Base-by-base conservation (phyloP, 2,113 vertebrate species). In the Antechinus stuartii region DNA sequence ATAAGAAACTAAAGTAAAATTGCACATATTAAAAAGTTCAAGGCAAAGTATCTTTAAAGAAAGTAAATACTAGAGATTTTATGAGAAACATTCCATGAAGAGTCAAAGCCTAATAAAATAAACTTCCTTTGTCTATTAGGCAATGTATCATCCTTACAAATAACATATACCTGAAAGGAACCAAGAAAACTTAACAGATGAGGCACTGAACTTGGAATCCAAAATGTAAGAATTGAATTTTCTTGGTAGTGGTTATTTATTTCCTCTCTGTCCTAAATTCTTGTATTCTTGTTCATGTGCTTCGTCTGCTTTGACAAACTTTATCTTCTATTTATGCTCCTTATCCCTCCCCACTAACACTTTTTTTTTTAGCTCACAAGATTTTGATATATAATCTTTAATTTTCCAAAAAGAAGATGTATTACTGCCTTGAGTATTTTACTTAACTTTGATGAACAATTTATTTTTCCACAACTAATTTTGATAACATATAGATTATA, bases 141-240 rank as follows among this genome's bases (percentile, higher is more conserved):
- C 61, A 95, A 42, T 11, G 91, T 24, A 26, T 50, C 84, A 94
- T 84, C 90, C 92, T 57, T 57, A 27, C 6, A 91, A 22, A 91
- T 96, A 91, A 14, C 53, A 89, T 19, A 91, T 91, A 91, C 23
- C 42, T 94, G 35, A 96, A 93, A 95, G 97, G 92, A 49, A 91
- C 27, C 54, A 95, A n/a, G 90, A 93, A 96, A 89, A 92, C 26
- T 90, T 93, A 93, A 90, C 0, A 61, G 3, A 50, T 53, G n/a
- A 91, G 16, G 91, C 10, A 55, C 8, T 94, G 90, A 84, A 95
- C 19, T 94, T 94, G 23, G 91, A 93, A 55, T 92, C 47, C 92
- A 23, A 91, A 8, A 94, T 19, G 25, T n/a, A 84, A 42, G n/a
- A 6, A 42, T 23, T 84, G 8, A 42, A 42, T 84, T 42, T 42